phyloP scores from a whole-genome alignment of 2,113 vertebrate species.

The Cromileptes altivelis region DNA sequence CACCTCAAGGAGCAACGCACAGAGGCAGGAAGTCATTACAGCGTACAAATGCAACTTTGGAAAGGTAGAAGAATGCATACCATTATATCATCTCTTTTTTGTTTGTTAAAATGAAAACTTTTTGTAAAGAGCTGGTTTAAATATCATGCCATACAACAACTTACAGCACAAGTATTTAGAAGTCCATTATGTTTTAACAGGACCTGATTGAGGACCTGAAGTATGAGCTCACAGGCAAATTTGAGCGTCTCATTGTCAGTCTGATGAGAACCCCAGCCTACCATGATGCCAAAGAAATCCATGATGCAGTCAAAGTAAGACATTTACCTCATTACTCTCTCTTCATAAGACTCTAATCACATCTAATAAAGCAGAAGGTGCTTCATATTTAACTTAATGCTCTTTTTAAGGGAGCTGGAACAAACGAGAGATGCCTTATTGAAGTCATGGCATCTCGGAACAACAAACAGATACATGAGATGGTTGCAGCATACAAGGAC shows the following conservation, averaged over 20 bases:
- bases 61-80: conserved; percentile 85
- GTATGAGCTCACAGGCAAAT: conserved; percentile 97
- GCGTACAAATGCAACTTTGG: conserved; percentile 95
- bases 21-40: conserved; percentile 90
- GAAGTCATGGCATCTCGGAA: conserved; percentile 95
- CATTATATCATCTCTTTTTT: background rate
- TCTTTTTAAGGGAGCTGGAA: conserved; percentile 88
- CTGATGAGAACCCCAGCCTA: conserved; percentile 93
- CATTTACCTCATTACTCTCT: background rate
- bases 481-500: conserved; percentile 93
- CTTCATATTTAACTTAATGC: conserved; percentile 9
- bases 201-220: conserved; percentile 97
- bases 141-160: background rate
- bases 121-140: background rate
- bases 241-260: conserved; percentile 95
- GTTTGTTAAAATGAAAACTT: background rate
- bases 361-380: background rate
- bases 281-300: conserved; percentile 95
- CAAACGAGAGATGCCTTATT: conserved; percentile 93
- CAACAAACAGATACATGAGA: conserved; percentile 89
- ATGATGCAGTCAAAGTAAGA: conserved; percentile 92
- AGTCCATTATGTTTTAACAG: conserved; percentile 70
- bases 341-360: background rate
- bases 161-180: background rate
- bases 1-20: conserved; percentile 91